Evolutionary conservation across 2,888 invertebrate species (phyloP).

Genomic region (Ischnura elegans): DNA sequence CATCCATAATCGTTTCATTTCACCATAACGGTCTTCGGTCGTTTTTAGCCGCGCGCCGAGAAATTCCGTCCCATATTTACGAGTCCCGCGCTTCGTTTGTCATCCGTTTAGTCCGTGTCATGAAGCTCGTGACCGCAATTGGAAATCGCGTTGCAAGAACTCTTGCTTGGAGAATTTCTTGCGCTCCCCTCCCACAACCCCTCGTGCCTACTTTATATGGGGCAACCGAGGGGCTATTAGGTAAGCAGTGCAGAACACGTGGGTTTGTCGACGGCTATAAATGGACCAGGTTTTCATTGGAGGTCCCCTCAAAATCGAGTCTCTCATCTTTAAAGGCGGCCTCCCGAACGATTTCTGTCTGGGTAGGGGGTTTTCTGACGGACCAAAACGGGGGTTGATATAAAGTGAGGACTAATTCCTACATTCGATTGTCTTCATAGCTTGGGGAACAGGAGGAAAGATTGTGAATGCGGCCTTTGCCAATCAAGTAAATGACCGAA

Average conservation of each 20-base stretch:
- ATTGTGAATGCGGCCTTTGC: background rate
- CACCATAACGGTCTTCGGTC: background rate
- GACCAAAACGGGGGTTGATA: background rate
- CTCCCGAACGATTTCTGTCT: background rate
- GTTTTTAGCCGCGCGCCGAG: background rate
- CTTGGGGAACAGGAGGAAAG: background rate
- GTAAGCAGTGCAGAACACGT: background rate
- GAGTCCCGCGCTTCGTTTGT: constrained; percentile 23
- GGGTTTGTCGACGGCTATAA: background rate
- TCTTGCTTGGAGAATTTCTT: background rate
- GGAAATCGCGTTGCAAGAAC: background rate
- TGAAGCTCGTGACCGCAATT: constrained; percentile 33
- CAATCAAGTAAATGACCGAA: background rate
- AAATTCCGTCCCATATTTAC: constrained; percentile 29
- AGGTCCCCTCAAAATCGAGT: constrained; percentile 3
- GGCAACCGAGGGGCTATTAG: constrained; percentile 18
- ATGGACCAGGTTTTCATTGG: background rate
- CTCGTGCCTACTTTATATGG: constrained; percentile 3
- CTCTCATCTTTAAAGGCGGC: background rate
- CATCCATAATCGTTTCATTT: background rate
- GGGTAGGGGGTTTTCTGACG: background rate
- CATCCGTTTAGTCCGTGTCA: constrained; percentile 5
- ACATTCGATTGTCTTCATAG: background rate
- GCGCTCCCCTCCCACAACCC: background rate
- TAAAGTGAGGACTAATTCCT: background rate